These are phyloP conservation scores for Parnassius smintheus DNA, from an alignment of 2,888 invertebrate species.

Conservation along the genomic window DNA sequence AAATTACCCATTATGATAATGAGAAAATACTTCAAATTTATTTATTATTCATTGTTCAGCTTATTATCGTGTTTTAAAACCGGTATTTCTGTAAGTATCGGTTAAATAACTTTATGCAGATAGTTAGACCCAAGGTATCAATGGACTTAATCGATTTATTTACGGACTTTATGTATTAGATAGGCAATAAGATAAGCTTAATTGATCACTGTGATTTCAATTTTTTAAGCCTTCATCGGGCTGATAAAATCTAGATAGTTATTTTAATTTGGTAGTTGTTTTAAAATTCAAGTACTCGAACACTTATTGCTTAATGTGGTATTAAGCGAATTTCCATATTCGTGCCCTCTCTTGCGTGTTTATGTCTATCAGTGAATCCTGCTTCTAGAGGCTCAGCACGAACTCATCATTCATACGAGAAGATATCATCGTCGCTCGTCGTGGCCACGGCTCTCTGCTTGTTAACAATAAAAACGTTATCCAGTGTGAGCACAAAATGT, in stretches of 20 bases:
- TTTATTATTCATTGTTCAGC: too few species aligned
- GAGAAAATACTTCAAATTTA: not conserved
- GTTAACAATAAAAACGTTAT: conserved; percentile 81
- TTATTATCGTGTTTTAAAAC: not conserved
- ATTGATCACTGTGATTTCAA: not conserved
- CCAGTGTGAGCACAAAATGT: conserved; percentile 71
- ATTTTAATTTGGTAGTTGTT: not conserved
- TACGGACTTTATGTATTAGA: conserved; percentile 8
- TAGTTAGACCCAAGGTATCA: conserved; percentile 8
- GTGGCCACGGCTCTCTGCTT: conserved; percentile 71
- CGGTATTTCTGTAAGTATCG: conserved; percentile 3
- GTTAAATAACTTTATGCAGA: not conserved
- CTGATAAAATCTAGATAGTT: not conserved
- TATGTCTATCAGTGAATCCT: conserved; percentile 61
- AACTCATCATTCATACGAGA: conserved; percentile 80
- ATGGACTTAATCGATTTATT: conserved; percentile 15
- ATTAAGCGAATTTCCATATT: conserved; percentile 63
- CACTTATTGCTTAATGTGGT: conserved; percentile 26
- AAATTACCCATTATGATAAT: too few species aligned
- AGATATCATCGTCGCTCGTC: conserved; percentile 78
- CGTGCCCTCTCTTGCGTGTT: conserved; percentile 68
- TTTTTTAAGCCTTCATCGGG: not conserved
- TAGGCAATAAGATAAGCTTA: conserved; percentile 11
- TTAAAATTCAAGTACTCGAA: conserved; percentile 8
- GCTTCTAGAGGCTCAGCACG: conserved; percentile 75